Conservation (phyloP, 2,113 vertebrate species). For the Pan troglodytes region DNA sequence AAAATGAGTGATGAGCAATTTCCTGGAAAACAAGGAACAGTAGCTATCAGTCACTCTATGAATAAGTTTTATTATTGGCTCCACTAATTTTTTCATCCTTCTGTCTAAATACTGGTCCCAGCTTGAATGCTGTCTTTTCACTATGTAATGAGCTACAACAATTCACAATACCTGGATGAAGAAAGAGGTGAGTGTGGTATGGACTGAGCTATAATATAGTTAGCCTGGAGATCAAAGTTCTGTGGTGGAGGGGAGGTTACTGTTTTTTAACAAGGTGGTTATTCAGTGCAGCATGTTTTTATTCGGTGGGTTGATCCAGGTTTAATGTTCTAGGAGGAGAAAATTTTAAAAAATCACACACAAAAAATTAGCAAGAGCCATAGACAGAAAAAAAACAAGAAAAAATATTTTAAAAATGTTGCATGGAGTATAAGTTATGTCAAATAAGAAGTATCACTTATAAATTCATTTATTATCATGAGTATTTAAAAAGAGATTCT, state of each 20-base stretch:
- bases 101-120: background rate
- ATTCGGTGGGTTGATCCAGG: background rate
- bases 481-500: slow-evolving; percentile 16
- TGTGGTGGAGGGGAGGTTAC: background rate
- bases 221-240: background rate
- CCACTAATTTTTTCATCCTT: background rate
- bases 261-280: background rate
- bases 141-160: background rate
- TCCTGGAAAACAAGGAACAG: slow-evolving; percentile 5
- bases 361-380: background rate
- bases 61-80: background rate
- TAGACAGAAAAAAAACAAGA: background rate
- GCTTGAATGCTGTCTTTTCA: background rate
- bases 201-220: background rate
- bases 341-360: background rate
- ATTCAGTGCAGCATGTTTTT: background rate
- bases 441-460: background rate
- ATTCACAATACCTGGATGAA: background rate
- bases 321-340: background rate
- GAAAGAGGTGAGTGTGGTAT: background rate
- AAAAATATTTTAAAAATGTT: background rate
- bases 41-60: background rate
- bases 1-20: background rate
- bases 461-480: background rate
- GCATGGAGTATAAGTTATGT: background rate